A percentile compares a stretch with the other conserved stretches of the same genome.
Evolutionary conservation across 2,797 vertebrate species (phyloP).

Genomic region (Nothura maculosa): DNA sequence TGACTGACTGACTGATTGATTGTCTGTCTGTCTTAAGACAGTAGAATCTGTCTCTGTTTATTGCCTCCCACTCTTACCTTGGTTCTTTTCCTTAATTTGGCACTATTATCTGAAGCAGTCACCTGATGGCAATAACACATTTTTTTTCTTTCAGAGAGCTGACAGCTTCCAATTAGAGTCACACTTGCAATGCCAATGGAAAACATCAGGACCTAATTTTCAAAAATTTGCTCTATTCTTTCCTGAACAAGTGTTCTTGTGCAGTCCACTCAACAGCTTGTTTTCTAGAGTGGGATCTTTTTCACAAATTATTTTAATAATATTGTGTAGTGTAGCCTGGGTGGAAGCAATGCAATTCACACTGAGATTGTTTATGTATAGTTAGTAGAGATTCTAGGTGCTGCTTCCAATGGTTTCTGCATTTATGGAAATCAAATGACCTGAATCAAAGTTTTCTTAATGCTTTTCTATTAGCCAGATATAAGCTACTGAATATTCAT

Average conservation of each 20-base stretch:
- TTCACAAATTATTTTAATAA: not conserved
- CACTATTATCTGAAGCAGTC: not conserved
- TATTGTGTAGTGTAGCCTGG: not conserved
- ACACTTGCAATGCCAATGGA: conserved; percentile 29
- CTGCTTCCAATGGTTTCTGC: not conserved
- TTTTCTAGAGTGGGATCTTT: conserved; percentile 3
- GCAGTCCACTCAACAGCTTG: not conserved
- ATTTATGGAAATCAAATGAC: not conserved
- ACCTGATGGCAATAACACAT: not conserved
- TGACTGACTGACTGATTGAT: not conserved
- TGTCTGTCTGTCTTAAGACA: conserved; percentile 14
- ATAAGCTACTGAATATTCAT: not conserved
- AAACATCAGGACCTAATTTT: not conserved
- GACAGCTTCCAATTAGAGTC: conserved; percentile 56
- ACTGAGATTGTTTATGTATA: not conserved
- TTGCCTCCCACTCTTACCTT: conserved; percentile 27
- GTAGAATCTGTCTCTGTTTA: conserved; percentile 46
- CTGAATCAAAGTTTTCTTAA: not conserved
- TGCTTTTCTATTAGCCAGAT: not conserved
- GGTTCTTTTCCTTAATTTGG: conserved; percentile 55
- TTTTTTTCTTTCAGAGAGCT: not conserved
- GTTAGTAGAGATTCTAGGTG: not conserved
- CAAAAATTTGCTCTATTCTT: conserved; percentile 20
- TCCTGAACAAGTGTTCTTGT: conserved; percentile 20
- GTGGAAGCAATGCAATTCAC: not conserved